These are phyloP conservation scores for Synergus itoensis DNA, from an alignment of 2,888 invertebrate genomes.

Conservation along the genomic window DNA sequence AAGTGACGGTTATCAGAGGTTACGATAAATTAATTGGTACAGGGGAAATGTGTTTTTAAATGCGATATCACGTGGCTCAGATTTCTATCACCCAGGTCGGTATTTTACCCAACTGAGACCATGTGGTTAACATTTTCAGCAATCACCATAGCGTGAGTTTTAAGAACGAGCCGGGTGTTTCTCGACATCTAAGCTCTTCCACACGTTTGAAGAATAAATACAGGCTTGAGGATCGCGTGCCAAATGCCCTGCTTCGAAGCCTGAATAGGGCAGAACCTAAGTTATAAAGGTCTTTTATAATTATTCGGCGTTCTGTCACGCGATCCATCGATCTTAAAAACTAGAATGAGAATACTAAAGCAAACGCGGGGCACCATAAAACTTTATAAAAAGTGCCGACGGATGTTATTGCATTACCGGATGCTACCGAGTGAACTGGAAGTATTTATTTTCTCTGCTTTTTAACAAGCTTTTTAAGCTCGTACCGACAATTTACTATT, in stretches of 20 bases:
- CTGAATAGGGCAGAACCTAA: constrained; percentile 32
- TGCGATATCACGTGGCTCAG: constrained; percentile 31
- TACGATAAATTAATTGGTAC: constrained; percentile 4
- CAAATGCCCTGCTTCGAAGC: constrained; percentile 41
- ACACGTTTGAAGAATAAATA: constrained; percentile 41
- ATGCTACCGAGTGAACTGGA: neutral
- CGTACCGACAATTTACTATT: neutral
- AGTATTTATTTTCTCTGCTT: constrained; percentile 23
- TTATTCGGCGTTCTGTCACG: constrained; percentile 58
- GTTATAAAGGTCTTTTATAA: constrained; percentile 53
- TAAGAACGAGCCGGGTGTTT: constrained; percentile 34
- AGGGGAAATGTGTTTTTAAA: constrained; percentile 27
- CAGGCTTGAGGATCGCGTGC: constrained; percentile 43
- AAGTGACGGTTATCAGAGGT: neutral
- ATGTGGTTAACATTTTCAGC: constrained; percentile 30
- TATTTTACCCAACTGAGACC: constrained; percentile 25
- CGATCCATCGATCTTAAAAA: constrained; percentile 58
- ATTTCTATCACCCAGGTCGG: constrained; percentile 20
- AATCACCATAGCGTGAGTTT: constrained; percentile 36
- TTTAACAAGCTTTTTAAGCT: constrained; percentile 9
- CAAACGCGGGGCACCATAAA: neutral
- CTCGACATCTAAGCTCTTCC: constrained; percentile 39
- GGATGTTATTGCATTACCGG: constrained; percentile 13
- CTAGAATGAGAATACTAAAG: constrained; percentile 12
- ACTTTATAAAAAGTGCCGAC: neutral